A percentile compares a stretch with the other conserved stretches of the same genome.
These are phyloP conservation scores for Luscinia luscinia DNA, from an alignment of 2,797 vertebrate genomes.

Conservation along the genomic window DNA sequence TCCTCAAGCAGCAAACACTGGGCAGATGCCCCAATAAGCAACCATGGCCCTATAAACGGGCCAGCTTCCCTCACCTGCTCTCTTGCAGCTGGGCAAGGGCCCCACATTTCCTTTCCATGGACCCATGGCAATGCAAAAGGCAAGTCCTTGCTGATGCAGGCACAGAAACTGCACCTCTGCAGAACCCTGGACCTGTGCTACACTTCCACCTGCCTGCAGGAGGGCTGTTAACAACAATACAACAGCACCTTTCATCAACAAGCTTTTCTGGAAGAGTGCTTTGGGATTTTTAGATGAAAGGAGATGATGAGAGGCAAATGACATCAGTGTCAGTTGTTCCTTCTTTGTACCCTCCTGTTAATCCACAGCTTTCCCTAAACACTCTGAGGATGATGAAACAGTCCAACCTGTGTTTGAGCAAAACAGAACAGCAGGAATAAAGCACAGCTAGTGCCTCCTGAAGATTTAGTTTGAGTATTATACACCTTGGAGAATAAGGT, in stretches of 20 bases:
- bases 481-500: neutral
- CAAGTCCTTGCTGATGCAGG: neutral
- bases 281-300: neutral
- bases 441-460: neutral
- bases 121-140: neutral
- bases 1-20: neutral
- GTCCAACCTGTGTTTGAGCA: neutral
- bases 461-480: neutral
- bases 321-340: neutral
- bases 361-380: neutral
- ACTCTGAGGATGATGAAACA: neutral
- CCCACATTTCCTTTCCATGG: neutral
- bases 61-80: neutral
- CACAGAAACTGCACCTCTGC: neutral
- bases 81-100: accelerated
- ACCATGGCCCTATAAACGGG: neutral
- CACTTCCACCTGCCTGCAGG: neutral
- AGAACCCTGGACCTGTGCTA: neutral
- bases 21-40: neutral
- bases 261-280: neutral
- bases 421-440: neutral
- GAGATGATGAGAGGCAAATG: neutral
- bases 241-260: neutral
- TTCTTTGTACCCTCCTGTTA: neutral
- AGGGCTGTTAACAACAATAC: neutral